A percentile compares a stretch with the other conserved stretches of the same genome.
These are phyloP conservation scores for Eueremaeus valkanovi DNA, from an alignment of 2,888 invertebrate genomes.

Conservation along the genomic window DNA sequence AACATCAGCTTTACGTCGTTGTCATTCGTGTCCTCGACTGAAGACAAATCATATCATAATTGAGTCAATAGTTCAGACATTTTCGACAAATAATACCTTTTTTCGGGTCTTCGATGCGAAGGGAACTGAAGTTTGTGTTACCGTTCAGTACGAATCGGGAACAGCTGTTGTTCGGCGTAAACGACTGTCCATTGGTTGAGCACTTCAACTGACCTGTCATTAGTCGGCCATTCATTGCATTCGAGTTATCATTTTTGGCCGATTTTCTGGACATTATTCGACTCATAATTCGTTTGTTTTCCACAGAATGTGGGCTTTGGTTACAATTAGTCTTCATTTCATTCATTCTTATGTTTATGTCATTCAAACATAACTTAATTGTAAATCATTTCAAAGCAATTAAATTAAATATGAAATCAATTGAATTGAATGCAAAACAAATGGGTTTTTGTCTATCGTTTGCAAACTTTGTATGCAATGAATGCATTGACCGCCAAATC, in stretches of 20 bases:
- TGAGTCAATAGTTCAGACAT: neutral
- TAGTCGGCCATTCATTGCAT: neutral
- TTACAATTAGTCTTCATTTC: neutral
- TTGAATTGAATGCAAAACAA: neutral
- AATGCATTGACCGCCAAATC: neutral
- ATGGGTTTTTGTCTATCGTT: too few species aligned
- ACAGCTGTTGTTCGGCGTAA: constrained; percentile 27
- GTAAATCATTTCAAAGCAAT: neutral
- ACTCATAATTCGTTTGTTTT: constrained; percentile 2
- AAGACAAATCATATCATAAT: neutral
- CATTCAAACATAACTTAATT: too few species aligned
- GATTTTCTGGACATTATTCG: neutral
- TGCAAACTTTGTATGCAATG: too few species aligned
- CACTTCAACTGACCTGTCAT: neutral
- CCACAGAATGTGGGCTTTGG: neutral
- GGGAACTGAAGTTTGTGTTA: constrained; percentile 36
- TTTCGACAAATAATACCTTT: constrained; percentile 36
- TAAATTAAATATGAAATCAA: neutral
- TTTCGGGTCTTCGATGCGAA: constrained; percentile 44
- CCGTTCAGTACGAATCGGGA: constrained; percentile 39
- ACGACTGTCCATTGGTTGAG: neutral
- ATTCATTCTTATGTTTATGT: neutral
- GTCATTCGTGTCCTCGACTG: constrained; percentile 27
- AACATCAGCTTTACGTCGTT: constrained; percentile 31
- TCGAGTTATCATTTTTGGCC: neutral